phyloP scores from a whole-genome alignment of 1,140 invertebrate genomes.

The Notospermus geniculatus region DNA sequence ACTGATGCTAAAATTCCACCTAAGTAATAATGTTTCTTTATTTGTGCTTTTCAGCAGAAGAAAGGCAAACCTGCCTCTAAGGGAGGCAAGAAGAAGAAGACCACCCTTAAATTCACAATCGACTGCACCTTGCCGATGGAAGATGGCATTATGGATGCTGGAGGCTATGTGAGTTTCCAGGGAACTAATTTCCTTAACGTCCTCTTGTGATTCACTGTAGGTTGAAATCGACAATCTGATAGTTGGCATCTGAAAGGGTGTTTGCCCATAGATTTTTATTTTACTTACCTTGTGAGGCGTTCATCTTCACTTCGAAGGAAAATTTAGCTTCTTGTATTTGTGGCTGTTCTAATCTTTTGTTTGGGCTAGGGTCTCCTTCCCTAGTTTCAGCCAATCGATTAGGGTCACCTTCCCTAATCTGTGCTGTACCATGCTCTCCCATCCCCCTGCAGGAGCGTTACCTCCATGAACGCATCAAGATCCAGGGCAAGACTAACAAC shows the following conservation, averaged over 20 bases:
- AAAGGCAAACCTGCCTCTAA: constrained; percentile 51
- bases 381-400: constrained; percentile 30
- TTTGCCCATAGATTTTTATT: no score
- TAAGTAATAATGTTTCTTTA: no score
- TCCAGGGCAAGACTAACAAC: constrained; percentile 93
- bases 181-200: no score
- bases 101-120: constrained; percentile 85
- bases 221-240: no score
- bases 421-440: constrained; percentile 29
- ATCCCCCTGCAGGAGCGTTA: constrained; percentile 81
- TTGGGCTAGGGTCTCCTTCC: constrained; percentile 12
- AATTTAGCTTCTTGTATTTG: background rate
- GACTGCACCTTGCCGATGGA: constrained; percentile 99
- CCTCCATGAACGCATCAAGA: constrained; percentile 90
- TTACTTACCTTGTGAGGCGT: no score
- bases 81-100: constrained; percentile 88
- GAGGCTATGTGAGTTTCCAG: constrained; percentile 85
- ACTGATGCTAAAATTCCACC: no score
- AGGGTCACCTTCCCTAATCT: constrained; percentile 57
- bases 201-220: no score
- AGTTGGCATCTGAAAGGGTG: no score
- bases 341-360: constrained; percentile 4
- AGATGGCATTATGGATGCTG: constrained; percentile 97
- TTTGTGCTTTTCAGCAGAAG: no score
- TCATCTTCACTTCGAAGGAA: no score